These are phyloP conservation scores for Prochilodus magdalenae DNA, from an alignment of 2,113 vertebrate genomes.

Conservation along the genomic window DNA sequence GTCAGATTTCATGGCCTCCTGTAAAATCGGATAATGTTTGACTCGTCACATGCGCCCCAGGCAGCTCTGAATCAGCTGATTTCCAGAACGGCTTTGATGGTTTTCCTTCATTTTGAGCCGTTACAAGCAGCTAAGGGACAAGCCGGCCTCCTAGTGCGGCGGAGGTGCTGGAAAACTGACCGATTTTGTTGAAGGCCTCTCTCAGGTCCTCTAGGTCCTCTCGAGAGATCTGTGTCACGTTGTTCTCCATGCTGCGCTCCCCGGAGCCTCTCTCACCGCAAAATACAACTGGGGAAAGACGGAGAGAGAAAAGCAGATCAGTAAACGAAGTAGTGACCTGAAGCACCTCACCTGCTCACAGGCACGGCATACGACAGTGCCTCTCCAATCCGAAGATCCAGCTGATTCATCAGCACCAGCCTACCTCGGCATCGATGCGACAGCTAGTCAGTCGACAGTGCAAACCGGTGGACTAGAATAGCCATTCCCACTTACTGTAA, in stretches of 20 bases:
- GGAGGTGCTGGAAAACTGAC: constrained; percentile 68
- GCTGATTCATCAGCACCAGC: too few species aligned
- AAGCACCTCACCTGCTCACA: too few species aligned
- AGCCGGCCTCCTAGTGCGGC: too few species aligned
- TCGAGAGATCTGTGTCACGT: constrained; percentile 87
- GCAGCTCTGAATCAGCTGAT: neutral
- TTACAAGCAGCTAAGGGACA: too few species aligned
- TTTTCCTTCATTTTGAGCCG: too few species aligned
- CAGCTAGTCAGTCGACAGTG: too few species aligned
- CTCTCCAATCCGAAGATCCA: too few species aligned
- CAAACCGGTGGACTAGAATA: neutral
- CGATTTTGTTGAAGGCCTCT: constrained; percentile 94
- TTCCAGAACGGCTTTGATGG: too few species aligned
- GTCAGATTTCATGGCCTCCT: neutral
- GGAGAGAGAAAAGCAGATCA: neutral
- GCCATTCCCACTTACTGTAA: constrained; percentile 5
- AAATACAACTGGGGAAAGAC: constrained; percentile 38
- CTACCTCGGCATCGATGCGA: too few species aligned
- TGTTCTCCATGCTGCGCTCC: constrained; percentile 82
- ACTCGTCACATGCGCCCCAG: constrained; percentile 7
- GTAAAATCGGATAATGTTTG: constrained; percentile 48
- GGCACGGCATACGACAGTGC: too few species aligned
- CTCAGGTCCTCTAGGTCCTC: constrained; percentile 92
- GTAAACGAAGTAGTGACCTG: too few species aligned
- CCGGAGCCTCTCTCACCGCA: constrained; percentile 18